Percentiles rank a stretch among this genome's conserved stretches.
Conservation (phyloP, 1,140 invertebrate species). For the Heliothis virescens region DNA sequence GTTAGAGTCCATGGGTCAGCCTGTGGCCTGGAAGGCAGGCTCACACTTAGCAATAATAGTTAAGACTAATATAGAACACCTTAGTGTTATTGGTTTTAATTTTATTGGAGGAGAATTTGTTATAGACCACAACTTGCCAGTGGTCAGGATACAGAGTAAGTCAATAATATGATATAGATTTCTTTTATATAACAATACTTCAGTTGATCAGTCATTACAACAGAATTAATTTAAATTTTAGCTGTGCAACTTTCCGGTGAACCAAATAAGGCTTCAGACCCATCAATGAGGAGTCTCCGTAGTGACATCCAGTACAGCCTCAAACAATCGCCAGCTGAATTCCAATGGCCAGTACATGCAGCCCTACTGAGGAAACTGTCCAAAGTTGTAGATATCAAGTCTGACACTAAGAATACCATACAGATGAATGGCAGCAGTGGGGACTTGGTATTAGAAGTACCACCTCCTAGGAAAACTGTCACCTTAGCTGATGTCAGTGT, state of each 20-base stretch:
- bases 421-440: slow-evolving; percentile 77
- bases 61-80: slow-evolving; percentile 79
- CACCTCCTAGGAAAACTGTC: slow-evolving; percentile 64
- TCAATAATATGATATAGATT: slow-evolving; percentile 23
- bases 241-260: slow-evolving; percentile 79
- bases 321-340: slow-evolving; percentile 62
- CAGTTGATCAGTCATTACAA: too few species aligned
- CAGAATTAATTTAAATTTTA: slow-evolving; percentile 49
- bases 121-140: slow-evolving; percentile 79
- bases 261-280: slow-evolving; percentile 79
- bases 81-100: slow-evolving; percentile 76
- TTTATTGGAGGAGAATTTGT: slow-evolving; percentile 81
- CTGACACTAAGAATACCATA: slow-evolving; percentile 65
- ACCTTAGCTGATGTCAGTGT: slow-evolving; percentile 78
- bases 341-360: slow-evolving; percentile 81
- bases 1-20: slow-evolving; percentile 80
- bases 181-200: too few species aligned
- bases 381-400: slow-evolving; percentile 81
- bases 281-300: slow-evolving; percentile 78
- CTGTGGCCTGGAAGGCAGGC: slow-evolving; percentile 81
- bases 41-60: slow-evolving; percentile 79
- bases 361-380: slow-evolving; percentile 77
- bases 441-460: slow-evolving; percentile 66
- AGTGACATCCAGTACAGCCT: slow-evolving; percentile 76
- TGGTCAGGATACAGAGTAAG: slow-evolving; percentile 82